phyloP scores from a whole-genome alignment of 2,797 vertebrate species.

The Karalla daura region DNA sequence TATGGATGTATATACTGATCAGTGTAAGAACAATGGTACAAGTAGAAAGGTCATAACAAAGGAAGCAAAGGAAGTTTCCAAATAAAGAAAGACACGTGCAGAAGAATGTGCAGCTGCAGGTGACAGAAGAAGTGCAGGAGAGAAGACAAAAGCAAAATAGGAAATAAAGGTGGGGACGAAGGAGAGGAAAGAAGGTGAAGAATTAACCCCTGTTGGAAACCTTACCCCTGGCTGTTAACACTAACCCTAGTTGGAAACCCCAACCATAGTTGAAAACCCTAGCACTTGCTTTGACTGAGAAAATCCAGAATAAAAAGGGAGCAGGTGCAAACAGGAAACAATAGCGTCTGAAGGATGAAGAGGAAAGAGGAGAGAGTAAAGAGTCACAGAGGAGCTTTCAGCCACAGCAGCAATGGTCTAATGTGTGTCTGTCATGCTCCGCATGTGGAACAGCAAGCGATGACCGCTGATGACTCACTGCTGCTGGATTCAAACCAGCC shows the following conservation, averaged over 20 bases:
- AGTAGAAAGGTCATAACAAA: too few relatives aligned
- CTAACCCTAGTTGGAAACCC: too few relatives aligned
- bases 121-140: neutral
- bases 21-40: too few relatives aligned
- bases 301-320: too few relatives aligned
- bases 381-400: slow-evolving; percentile 41
- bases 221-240: too few relatives aligned
- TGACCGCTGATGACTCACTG: slow-evolving; percentile 76
- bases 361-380: neutral
- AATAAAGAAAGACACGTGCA: too few relatives aligned
- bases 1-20: too few relatives aligned
- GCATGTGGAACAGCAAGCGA: slow-evolving; percentile 73
- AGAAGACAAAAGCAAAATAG: neutral
- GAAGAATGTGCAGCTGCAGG: too few relatives aligned
- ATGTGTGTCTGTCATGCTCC: slow-evolving; percentile 73
- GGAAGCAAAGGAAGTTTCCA: too few relatives aligned
- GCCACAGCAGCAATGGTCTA: slow-evolving; percentile 49
- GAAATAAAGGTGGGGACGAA: neutral
- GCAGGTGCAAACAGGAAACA: neutral
- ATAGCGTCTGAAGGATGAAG: neutral
- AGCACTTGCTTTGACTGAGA: too few relatives aligned
- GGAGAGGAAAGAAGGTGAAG: neutral
- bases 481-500: slow-evolving; percentile 60
- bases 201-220: too few relatives aligned
- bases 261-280: too few relatives aligned